Base-by-base conservation (phyloP, 2,888 invertebrate species). In the Eretmocerus hayati region DNA sequence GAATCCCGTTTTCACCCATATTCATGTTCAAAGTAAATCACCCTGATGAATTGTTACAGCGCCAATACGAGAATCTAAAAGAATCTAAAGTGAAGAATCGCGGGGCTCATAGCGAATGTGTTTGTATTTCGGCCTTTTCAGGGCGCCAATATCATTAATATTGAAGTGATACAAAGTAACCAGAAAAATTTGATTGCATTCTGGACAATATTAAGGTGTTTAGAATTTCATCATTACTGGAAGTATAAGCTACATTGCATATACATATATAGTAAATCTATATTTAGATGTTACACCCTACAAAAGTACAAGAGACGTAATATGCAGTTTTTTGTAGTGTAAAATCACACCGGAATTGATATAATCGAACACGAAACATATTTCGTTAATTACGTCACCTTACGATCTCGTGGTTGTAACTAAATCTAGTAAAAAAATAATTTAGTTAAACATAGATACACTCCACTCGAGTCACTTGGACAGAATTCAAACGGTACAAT, bases 291-390 rank as follows among this genome's bases (percentile, higher is more conserved):
- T 48, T 50, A 50, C 30, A 48, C 50, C 47, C 50, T 53, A 53
- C 48, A 53, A 53, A 53, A 53, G 53, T 53, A 53, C 53, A 53
- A 53, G 53, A 53, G 50, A 53, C 53, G 42, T 30, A 53, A 53
- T 46, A 46, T 39, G 45, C 31, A 48, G 45, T 36, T 48, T 48
- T 50, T 53, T 33, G 16, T n/a, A n/a, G 53, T 53, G 53, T 43
- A 53, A 53, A 53, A 50, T 53, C 40, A 40, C 47, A 47, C 50
- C 37, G 49, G 49, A 49, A 48, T 48, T 42, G 40, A 42, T 40
- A 44, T 47, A 47, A 53, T 53, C 50, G 44, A 53, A 53, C 53
- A 45, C 40, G 43, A 46, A 33, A 48, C 45, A 52, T 42, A 4
- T 52, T 38, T 40, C 46, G 37, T 46, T 48, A 41, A 45, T 26